Base-by-base conservation (phyloP, 2,797 vertebrate genomes). In the Thripadectes ignobilis region DNA sequence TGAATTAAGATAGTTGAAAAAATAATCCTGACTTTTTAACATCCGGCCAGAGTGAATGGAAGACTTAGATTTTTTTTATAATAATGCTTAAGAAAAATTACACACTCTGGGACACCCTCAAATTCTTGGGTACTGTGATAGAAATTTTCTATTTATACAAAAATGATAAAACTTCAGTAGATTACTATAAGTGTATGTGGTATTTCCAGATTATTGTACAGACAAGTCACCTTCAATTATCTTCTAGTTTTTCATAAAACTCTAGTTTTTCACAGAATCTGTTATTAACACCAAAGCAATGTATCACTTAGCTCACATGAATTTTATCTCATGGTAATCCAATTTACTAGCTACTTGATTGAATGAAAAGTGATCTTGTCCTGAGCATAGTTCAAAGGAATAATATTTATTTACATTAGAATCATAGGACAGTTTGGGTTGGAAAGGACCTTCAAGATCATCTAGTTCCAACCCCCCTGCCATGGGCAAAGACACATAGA, bases 131-230 rank as follows among this genome's bases (percentile, higher is more conserved):
- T 45, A 82, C 21, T 15, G 27, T 24, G 59, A 63, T 12, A 76
- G 22, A 79, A 54, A 63, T 46, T 69, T 85, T 85, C 32, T 82
- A 43, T 86, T 82, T 72, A 24, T 78, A 68, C 38, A 48, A 65
- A 78, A 88, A 58, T 32, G 1, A 63, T 87, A 55, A 21, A n/a
- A 49, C 29, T 93, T 87, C 68, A 85, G 49, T 34, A 61, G 49
- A 51, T 19, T 91, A 48, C n/a, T 57, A 54, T 74, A 83, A 80
- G 73, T 67, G 8, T 63, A 69, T 57, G 62, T 46, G 65, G 30
- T 48, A 74, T 87, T 93, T 96, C 85, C 43, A 51, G 49, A 75
- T 80, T 79, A 48, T 45, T 88, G 7, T 16, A 34, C 13, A 62
- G 24, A 83, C 30, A 39, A 59, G 24, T 83, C 57, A 78, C 80